Base-by-base conservation (phyloP, 2,113 vertebrate genomes). In the Poecile atricapillus region DNA sequence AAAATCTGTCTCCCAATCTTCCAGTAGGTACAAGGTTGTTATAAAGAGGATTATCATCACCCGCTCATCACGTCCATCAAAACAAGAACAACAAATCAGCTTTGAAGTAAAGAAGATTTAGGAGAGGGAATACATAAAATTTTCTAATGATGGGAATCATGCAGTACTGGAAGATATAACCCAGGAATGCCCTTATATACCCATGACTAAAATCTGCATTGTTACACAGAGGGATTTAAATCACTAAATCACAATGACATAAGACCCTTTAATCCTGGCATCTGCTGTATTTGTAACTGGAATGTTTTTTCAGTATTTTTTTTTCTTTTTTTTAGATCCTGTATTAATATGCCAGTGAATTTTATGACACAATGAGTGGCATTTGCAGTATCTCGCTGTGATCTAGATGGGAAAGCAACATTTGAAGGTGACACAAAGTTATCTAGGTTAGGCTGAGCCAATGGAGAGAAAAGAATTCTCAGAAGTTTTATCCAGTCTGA, bases 101-200 rank as follows among this genome's bases (percentile, higher is more conserved):
- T 97, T 97, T 82, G 69, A 78, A 82, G 69, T 43, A 94, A 96
- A 97, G 95, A 87, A 91, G 94, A 92, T 97, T 97, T 92, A 84
- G 65, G 31, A 44, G 25, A 44, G 81, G 53, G 39, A 89, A 71
- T 12, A 46, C 24, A 91, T 49, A 69, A 87, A 94, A 93, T 31
- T 82, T 91, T 49, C 56, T 87, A n/a, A 84, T 9, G 52, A 49
- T 4, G 1, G 37, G 33, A 94, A 33, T 81, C 35, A 4, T 41
- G 11, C 30, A 56, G n/a, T 49, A 44, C n/a, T 71, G 64, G 27
- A 75, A 90, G 37, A 49, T 22, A 47, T 19, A 86, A 75, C 17
- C 5, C 30, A 71, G 60, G 31, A 64, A 65, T 62, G 58, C 25
- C 75, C 44, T 46, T 75, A 4, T 25, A 59, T 44, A 68, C 19